Percentiles rank a stretch among this genome's conserved stretches.
phyloP scores from a whole-genome alignment of 2,888 invertebrate genomes.

The Phanerotoma sp. region DNA sequence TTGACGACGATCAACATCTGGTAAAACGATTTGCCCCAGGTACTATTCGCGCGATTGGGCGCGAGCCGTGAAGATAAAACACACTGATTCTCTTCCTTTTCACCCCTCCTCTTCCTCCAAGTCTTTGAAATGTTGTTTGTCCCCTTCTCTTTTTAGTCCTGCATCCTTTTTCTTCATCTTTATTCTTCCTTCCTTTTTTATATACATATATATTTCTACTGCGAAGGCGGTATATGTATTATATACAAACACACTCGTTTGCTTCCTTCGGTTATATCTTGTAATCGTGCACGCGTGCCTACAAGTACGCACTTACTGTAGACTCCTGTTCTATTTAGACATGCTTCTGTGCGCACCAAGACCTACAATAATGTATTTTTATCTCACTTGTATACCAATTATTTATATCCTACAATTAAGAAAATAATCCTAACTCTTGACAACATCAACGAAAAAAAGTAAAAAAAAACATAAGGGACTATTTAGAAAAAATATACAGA shows the following conservation, averaged over 20 bases:
- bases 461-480: too few species aligned
- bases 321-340: slow-evolving; percentile 6
- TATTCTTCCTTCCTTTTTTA: background rate
- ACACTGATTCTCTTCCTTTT: slow-evolving; percentile 19
- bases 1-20: slow-evolving; percentile 26
- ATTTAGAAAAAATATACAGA: too few species aligned
- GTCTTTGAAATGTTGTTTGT: too few species aligned
- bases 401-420: background rate
- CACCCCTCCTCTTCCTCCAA: background rate
- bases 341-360: slow-evolving; percentile 1
- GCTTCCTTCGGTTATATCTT: slow-evolving; percentile 18
- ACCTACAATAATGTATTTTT: background rate
- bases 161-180: slow-evolving; percentile 12
- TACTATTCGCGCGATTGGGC: slow-evolving; percentile 23
- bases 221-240: background rate
- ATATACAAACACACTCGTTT: too few species aligned
- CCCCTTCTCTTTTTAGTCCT: background rate
- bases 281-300: slow-evolving; percentile 22
- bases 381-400: background rate
- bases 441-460: too few species aligned
- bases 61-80: slow-evolving; percentile 25
- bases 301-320: slow-evolving; percentile 6
- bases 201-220: background rate
- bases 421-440: too few species aligned
- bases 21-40: slow-evolving; percentile 21